Percentiles rank a stretch among this genome's conserved stretches.
Conservation (phyloP, 2,113 vertebrate species). For the Coptodon rendalli region DNA sequence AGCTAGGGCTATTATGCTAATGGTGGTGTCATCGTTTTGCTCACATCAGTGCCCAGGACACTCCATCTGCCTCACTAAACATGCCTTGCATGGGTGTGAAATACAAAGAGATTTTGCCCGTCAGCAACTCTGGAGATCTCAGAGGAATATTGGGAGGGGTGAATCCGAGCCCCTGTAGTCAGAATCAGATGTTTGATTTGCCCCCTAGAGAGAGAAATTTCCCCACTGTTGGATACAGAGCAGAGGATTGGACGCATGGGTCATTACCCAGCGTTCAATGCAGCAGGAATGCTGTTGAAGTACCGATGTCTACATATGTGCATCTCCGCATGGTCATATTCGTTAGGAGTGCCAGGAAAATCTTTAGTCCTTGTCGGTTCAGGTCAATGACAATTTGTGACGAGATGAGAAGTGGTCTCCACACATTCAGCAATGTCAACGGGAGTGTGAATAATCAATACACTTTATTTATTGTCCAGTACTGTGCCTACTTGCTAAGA, state of each 20-base stretch:
- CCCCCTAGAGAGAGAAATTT: constrained; percentile 57
- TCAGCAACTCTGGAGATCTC: constrained; percentile 58
- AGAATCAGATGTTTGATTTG: constrained; percentile 66
- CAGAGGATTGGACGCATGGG: constrained; percentile 39
- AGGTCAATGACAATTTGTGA: constrained; percentile 31
- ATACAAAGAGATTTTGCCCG: constrained; percentile 33
- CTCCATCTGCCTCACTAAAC: constrained; percentile 55
- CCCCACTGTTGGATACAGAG: constrained; percentile 49
- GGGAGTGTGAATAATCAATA: neutral
- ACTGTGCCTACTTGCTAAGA: neutral
- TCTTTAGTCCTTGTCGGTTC: constrained; percentile 18
- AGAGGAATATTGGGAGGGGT: constrained; percentile 39
- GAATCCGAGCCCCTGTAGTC: constrained; percentile 40
- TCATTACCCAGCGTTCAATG: constrained; percentile 63
- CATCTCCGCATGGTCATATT: constrained; percentile 2
- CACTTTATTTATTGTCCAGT: neutral
- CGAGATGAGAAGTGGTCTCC: neutral
- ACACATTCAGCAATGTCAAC: neutral
- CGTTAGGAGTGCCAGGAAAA: neutral
- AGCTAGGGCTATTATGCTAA: constrained; percentile 64
- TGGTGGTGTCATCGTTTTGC: constrained; percentile 63
- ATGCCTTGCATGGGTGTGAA: constrained; percentile 28
- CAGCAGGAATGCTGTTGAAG: constrained; percentile 42
- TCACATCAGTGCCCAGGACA: constrained; percentile 61
- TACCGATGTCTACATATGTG: constrained; percentile 16